These are phyloP conservation scores for Lasioglossum calceatum DNA, from an alignment of 2,888 invertebrate genomes.

Conservation along the genomic window DNA sequence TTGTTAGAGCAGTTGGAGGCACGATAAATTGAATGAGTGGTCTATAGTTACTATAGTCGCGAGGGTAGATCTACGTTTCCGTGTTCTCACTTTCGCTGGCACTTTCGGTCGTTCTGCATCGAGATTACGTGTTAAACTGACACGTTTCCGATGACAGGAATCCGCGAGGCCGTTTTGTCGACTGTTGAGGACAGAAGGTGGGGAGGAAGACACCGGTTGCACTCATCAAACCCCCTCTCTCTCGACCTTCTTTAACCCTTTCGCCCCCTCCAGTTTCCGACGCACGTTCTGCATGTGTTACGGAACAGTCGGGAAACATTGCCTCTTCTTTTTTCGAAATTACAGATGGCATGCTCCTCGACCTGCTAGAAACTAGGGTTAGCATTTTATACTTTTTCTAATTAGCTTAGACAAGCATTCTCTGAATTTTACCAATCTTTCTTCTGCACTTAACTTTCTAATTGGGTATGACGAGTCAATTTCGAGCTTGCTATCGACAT, in stretches of 20 bases:
- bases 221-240: conserved; percentile 82
- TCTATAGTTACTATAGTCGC: background rate
- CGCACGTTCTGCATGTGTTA: conserved; percentile 71
- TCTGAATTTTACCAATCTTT: too few species aligned
- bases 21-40: background rate
- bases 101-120: conserved; percentile 74
- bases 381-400: background rate
- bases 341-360: background rate
- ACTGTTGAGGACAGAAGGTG: conserved; percentile 72
- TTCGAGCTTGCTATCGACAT: background rate
- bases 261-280: conserved; percentile 60
- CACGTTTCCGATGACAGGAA: conserved; percentile 80
- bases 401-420: background rate
- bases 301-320: conserved; percentile 12
- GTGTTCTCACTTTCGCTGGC: conserved; percentile 39
- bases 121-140: conserved; percentile 82
- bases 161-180: conserved; percentile 77
- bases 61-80: conserved; percentile 5
- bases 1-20: background rate
- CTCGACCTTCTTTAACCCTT: conserved; percentile 70
- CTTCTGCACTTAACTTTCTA: background rate
- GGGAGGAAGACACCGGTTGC: conserved; percentile 84
- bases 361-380: background rate
- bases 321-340: background rate
- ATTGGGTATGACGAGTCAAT: background rate